Percentiles rank a stretch among this genome's conserved stretches.
phyloP scores from a whole-genome alignment of 2,113 vertebrate species.

The Lagopus leucura region DNA sequence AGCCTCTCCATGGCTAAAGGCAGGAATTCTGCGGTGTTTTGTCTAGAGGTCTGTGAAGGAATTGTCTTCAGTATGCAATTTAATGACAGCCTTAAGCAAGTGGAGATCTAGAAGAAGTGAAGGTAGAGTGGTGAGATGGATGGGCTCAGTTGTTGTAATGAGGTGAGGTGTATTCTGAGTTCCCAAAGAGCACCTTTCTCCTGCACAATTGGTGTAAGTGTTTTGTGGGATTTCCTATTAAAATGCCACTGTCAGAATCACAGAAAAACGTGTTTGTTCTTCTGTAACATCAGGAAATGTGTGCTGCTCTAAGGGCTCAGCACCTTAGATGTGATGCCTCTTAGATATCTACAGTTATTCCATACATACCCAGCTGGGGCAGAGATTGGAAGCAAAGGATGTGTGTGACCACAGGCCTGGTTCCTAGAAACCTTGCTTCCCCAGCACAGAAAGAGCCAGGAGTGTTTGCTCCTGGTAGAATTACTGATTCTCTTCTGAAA shows the following conservation, averaged over 20 bases:
- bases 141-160: neutral
- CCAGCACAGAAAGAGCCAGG: neutral
- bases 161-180: neutral
- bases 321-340: neutral
- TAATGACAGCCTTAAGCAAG: neutral
- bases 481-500: fast-evolving
- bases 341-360: neutral
- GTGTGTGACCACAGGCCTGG: neutral
- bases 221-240: neutral
- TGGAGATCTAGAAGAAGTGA: neutral
- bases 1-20: neutral
- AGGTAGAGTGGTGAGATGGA: neutral
- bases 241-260: fast-evolving
- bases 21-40: neutral
- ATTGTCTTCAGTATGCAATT: neutral
- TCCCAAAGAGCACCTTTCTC: neutral
- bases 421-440: neutral
- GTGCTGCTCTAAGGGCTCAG: neutral
- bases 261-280: neutral
- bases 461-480: neutral
- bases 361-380: neutral
- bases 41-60: neutral
- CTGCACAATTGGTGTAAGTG: neutral
- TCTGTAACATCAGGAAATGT: fast-evolving
- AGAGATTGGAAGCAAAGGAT: neutral